Evolutionary conservation across 2,888 invertebrate species (phyloP).

Genomic region (Polyploca ridens): DNA sequence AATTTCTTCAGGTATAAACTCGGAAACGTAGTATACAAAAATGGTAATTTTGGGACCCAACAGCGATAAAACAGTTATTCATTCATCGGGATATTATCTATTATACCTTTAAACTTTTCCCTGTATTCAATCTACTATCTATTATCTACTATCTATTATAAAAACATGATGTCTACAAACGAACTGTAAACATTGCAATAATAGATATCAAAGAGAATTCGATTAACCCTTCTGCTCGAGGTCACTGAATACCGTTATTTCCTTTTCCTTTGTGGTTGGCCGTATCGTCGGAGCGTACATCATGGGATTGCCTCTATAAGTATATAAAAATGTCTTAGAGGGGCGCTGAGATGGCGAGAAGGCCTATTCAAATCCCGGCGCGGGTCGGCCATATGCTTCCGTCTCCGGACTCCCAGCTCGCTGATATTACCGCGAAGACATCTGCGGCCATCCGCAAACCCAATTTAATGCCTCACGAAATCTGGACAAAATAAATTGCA

Average conservation of each 20-base stretch:
- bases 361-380: constrained; percentile 60
- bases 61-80: too few relatives aligned
- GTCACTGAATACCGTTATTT: constrained; percentile 41
- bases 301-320: constrained; percentile 41
- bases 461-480: constrained; percentile 77
- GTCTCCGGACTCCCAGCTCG: constrained; percentile 28
- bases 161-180: constrained; percentile 14
- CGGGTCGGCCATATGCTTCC: constrained; percentile 43
- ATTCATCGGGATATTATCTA: too few relatives aligned
- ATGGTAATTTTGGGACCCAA: too few relatives aligned
- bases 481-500: constrained; percentile 70
- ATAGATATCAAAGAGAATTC: constrained; percentile 41
- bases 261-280: constrained; percentile 37
- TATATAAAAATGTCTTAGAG: constrained; percentile 37
- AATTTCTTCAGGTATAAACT: too few relatives aligned
- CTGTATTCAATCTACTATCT: too few relatives aligned
- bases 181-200: constrained; percentile 31
- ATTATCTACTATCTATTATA: too few relatives aligned
- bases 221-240: constrained; percentile 43
- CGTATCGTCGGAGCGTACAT: constrained; percentile 35
- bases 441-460: constrained; percentile 69
- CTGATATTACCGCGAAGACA: constrained; percentile 66
- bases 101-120: too few relatives aligned
- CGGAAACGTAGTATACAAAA: too few relatives aligned
- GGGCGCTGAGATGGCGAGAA: constrained; percentile 22